Conservation (phyloP, 2,113 vertebrate species). For the Condylura cristata region DNA sequence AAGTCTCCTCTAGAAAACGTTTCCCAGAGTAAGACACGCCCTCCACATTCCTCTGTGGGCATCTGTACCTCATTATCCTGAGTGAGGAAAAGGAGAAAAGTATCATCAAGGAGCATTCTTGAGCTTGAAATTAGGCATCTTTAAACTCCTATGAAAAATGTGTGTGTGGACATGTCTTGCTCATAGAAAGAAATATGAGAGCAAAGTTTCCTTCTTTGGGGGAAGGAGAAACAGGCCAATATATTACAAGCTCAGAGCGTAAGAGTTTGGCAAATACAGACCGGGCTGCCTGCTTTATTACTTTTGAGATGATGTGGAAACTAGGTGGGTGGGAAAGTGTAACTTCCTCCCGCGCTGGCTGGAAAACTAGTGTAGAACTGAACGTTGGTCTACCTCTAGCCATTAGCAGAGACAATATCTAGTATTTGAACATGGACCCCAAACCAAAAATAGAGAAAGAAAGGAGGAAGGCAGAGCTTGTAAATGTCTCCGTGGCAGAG, state of each 20-base stretch:
- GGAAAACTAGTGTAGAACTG: not conserved
- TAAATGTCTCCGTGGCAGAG: not conserved
- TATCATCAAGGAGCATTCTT: not conserved
- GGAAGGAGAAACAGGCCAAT: slow-evolving; percentile 41
- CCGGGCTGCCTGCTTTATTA: slow-evolving; percentile 68
- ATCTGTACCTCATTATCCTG: not conserved
- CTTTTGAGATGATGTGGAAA: slow-evolving; percentile 67
- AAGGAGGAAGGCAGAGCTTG: not conserved
- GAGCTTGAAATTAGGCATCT: slow-evolving; percentile 21
- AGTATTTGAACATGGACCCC: not conserved
- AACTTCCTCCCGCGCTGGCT: slow-evolving; percentile 38
- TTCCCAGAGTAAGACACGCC: not conserved
- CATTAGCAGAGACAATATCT: not conserved
- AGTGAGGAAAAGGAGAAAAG: not conserved
- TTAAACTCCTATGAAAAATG: slow-evolving; percentile 37
- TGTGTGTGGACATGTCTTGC: not conserved
- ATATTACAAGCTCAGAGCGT: slow-evolving; percentile 67
- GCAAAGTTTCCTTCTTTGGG: slow-evolving; percentile 53
- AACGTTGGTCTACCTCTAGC: not conserved
- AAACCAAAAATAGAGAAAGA: not conserved
- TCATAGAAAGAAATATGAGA: slow-evolving; percentile 59
- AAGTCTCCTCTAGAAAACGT: not conserved
- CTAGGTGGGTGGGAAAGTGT: slow-evolving; percentile 49
- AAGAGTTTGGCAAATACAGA: slow-evolving; percentile 72
- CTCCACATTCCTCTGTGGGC: not conserved